Evolutionary conservation across 2,113 vertebrate genomes (phyloP).

Genomic region (Amblyopsis rosae): DNA sequence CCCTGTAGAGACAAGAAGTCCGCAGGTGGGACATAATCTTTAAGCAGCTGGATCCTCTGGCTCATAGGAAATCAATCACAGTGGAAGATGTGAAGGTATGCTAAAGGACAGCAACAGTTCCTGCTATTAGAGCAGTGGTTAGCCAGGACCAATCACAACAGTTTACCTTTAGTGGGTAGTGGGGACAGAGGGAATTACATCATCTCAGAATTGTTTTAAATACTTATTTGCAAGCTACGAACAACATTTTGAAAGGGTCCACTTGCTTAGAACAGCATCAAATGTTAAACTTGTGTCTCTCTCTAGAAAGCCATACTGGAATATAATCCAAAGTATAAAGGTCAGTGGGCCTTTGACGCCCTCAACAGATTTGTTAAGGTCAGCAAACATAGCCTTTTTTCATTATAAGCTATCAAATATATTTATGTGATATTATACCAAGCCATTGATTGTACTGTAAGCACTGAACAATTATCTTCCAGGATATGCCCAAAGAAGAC

Average conservation of each 20-base stretch:
- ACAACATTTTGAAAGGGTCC: too few relatives aligned
- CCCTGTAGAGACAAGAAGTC: neutral
- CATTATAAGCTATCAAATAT: too few relatives aligned
- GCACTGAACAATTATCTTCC: neutral
- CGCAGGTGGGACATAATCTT: conserved; percentile 42
- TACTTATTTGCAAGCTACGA: too few relatives aligned
- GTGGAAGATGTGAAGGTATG: conserved; percentile 54
- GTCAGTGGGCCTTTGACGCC: conserved; percentile 63
- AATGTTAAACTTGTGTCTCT: neutral
- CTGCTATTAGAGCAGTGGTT: too few relatives aligned
- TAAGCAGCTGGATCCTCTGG: conserved; percentile 29
- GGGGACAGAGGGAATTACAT: too few relatives aligned
- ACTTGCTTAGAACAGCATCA: neutral
- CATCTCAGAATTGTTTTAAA: too few relatives aligned
- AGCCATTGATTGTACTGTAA: too few relatives aligned
- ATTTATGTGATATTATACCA: too few relatives aligned
- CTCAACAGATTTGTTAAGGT: conserved; percentile 51
- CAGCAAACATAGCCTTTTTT: conserved; percentile 8
- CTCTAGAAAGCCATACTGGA: conserved; percentile 56
- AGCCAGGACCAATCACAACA: too few relatives aligned
- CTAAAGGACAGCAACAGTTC: neutral
- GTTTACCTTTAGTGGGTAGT: too few relatives aligned
- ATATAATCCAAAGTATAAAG: conserved; percentile 61
- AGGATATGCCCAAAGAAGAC: neutral
- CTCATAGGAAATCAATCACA: neutral